Evolutionary conservation across 2,113 vertebrate species (phyloP), one percentile per base, ranked within the genome.

Genomic region (Limanda limanda): DNA sequence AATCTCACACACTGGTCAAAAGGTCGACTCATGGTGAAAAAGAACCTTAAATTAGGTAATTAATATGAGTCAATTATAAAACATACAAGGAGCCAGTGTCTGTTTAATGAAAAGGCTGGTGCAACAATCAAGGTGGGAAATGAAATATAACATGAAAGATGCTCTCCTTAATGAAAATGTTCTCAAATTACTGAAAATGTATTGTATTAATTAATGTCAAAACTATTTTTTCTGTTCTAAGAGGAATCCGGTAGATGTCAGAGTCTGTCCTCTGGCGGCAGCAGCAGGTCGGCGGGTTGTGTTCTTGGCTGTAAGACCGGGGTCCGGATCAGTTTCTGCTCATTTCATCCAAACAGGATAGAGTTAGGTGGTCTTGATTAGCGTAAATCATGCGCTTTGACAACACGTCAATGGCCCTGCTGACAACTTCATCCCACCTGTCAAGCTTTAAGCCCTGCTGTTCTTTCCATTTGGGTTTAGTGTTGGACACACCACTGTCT

Each of bases 401-500:
- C 14, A 70, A 9, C 47, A 63, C 40, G 58, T 4, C 27, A 35
- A 23, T 35, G 45, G 12, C 24, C 20, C 58, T 58, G 14, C 20
- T 48, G 31, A 78, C 55, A 57, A 55, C 54, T 14, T 45, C 10
- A 54, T 48, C 51, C 24, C 35, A 54, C 45, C 65, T 54, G 21
- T 76, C 54, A 25, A 18, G 23, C 27, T 9, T 23, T 67, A 0
- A 14, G 11, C 51, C 52, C 21, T 31, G 15, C 31, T 21, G 10
- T 48, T 52, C 68, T 45, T 47, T 42, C 51, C 23, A 15, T 59
- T 31, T 51, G n/a, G 24, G 35, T 35, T 7, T 48, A 18, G 24
- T 57, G 67, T 66, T 58, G 54, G 40, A 45, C 6, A 13, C 21
- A 20, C 12, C 9, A 3, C 35, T 27, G 18, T 56, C 2, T 15